Percentiles rank a stretch among this genome's conserved stretches.
Conservation (phyloP, 2,113 vertebrate genomes). For the Chaetops frenatus region DNA sequence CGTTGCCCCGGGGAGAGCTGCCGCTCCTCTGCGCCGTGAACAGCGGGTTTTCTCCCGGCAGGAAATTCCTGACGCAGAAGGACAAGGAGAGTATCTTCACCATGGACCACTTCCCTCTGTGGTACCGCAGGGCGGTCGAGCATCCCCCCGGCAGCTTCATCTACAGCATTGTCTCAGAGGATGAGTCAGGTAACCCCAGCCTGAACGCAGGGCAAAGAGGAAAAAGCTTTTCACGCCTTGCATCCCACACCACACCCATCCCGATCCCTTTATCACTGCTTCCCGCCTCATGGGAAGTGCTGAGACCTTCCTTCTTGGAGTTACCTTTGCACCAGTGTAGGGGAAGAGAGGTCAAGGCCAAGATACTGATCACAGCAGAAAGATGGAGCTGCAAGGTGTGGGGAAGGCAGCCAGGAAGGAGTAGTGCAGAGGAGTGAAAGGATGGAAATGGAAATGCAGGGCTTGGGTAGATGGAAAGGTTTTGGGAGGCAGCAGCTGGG, state of each 20-base stretch:
- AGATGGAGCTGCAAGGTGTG: neutral
- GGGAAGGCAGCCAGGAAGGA: neutral
- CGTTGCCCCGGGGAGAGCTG: neutral
- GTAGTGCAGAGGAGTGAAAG: neutral
- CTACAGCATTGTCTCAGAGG: conserved; percentile 80
- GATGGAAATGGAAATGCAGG: neutral
- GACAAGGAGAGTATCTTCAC: conserved; percentile 91
- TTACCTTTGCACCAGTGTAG: fast-evolving
- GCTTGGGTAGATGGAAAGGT: neutral
- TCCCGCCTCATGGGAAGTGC: fast-evolving
- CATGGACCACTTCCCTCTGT: conserved; percentile 90
- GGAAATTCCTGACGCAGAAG: conserved; percentile 83
- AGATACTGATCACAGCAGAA: fast-evolving
- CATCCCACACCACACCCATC: fast-evolving
- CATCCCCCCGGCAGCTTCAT: conserved; percentile 85
- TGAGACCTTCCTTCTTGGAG: too few relatives aligned
- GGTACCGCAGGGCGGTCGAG: conserved; percentile 90
- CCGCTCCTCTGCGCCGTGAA: fast-evolving
- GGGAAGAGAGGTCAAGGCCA: neutral
- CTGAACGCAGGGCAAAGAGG: neutral
- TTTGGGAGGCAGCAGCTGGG: fast-evolving
- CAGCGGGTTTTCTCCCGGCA: conserved; percentile 37
- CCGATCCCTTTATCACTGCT: fast-evolving
- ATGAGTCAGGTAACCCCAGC: conserved; percentile 77
- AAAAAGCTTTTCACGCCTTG: neutral